Evolutionary conservation across 2,797 vertebrate genomes (phyloP).

Genomic region (Sebastes goodei): DNA sequence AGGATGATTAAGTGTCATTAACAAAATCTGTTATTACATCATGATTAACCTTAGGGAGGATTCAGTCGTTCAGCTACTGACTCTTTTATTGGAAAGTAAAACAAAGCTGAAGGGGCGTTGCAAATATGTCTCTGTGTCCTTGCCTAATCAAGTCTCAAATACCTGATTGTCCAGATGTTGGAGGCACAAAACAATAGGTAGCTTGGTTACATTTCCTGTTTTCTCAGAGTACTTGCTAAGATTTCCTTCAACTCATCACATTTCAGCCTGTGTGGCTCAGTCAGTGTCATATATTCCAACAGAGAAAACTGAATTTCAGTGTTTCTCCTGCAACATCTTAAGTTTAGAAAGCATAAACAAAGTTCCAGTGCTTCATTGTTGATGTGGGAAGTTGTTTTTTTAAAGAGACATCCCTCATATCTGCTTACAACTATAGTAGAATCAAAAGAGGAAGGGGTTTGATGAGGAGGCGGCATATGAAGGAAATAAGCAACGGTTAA

Average conservation of each 20-base stretch:
- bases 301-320: neutral
- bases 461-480: conserved; percentile 48
- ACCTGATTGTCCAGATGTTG: conserved; percentile 40
- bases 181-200: conserved; percentile 39
- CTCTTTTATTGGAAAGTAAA: neutral
- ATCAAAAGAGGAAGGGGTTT: conserved; percentile 76
- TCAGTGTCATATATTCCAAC: neutral
- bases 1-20: neutral
- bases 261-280: neutral
- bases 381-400: conserved; percentile 22
- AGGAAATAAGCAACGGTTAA: conserved; percentile 85
- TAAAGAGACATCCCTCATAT: conserved; percentile 20
- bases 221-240: neutral
- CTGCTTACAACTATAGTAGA: conserved; percentile 34
- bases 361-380: neutral
- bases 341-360: conserved; percentile 4
- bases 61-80: neutral
- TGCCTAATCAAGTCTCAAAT: neutral
- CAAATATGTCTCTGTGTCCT: neutral
- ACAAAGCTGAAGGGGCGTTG: conserved; percentile 11
- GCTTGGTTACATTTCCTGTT: conserved; percentile 46
- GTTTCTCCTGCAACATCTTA: neutral
- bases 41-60: neutral
- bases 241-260: neutral
- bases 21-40: neutral